Base-by-base conservation (phyloP, 2,888 invertebrate genomes). In the Ophion slaviceki region DNA sequence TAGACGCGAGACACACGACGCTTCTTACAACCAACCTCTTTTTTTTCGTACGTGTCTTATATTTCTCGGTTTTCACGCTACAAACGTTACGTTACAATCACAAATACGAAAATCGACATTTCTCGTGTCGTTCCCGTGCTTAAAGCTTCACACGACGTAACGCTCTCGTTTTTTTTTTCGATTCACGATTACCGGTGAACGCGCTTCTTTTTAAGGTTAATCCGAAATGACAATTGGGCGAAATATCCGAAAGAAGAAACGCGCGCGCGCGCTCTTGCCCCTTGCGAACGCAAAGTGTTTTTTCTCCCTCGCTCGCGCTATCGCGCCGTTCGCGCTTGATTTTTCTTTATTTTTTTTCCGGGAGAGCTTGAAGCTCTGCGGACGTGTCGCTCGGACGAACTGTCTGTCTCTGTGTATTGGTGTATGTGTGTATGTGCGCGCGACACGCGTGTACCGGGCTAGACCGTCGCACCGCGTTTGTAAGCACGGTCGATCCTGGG, bases 1-100 rank as follows among this genome's bases (percentile, higher is more conserved):
- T 86, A 86, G 86, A 86, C 80, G 68, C 86, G 64, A 83, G 86
- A 86, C 83, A 83, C 86, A 86, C 86, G 86, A 83, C 80, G 86
- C 80, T 83, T 80, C 86, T 86, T 86, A 86, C 80, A 86, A 86
- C 82, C 83, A 74, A 77, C 68, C 80, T 86, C 77, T 80, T 32
- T 74, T 53, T 61, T 61, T 80, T 72, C 70, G 64, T 47, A 62
- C 57, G 72, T 68, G 32, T 57, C 24, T 72, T 74, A 64, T 85
- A 68, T 85, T 76, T 86, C 67, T 82, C 67, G 24, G 70, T 66
- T 72, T 68, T 8, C 77, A 59, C 80, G 86, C 75, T 53, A 53
- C 53, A 83, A 77, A 86, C 76, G 76, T 80, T 82, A 86, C 64
- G 83, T 86, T 86, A 74, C 47, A 80, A 83, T 62, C 75, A 57